Conservation (phyloP, 2,113 vertebrate species). For the Tretioscincus oriximinensis region DNA sequence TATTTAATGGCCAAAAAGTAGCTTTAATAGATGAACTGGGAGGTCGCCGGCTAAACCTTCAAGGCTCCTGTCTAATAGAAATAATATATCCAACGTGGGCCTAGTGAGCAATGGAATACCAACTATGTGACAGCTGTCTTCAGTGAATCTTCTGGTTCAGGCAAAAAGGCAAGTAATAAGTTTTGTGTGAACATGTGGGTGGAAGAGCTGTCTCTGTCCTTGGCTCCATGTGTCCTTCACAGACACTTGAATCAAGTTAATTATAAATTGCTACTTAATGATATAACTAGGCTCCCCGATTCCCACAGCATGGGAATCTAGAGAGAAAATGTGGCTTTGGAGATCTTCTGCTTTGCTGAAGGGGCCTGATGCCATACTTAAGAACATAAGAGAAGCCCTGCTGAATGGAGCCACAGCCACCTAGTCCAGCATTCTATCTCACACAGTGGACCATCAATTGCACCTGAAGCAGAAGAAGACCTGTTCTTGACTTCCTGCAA, state of each 20-base stretch:
- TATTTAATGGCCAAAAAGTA: not conserved
- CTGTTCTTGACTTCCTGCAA: too few relatives aligned
- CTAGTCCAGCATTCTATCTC: too few relatives aligned
- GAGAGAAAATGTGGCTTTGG: conserved; percentile 53
- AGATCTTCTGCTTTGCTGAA: conserved; percentile 36
- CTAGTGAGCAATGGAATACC: conserved; percentile 41
- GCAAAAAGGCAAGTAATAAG: conserved; percentile 64
- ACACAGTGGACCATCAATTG: too few relatives aligned
- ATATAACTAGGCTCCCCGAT: conserved; percentile 64
- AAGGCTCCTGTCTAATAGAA: not conserved
- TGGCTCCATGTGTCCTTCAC: conserved; percentile 59
- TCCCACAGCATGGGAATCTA: conserved; percentile 62
- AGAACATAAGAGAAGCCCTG: too few relatives aligned
- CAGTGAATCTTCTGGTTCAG: conserved; percentile 48
- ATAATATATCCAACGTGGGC: conserved; percentile 29
- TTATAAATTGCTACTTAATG: conserved; percentile 70
- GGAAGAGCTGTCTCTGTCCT: conserved; percentile 55
- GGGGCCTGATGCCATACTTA: not conserved
- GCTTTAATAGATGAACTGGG: not conserved
- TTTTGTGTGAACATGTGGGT: conserved; percentile 62
- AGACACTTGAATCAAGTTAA: conserved; percentile 68
- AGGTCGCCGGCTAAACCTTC: not conserved
- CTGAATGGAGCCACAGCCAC: too few relatives aligned
- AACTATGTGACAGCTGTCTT: conserved; percentile 53
- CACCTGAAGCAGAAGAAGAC: too few relatives aligned